Percentiles rank a stretch among this genome's conserved stretches.
Conservation (phyloP, 2,797 vertebrate genomes). For the Schizothorax lantsangensis region DNA sequence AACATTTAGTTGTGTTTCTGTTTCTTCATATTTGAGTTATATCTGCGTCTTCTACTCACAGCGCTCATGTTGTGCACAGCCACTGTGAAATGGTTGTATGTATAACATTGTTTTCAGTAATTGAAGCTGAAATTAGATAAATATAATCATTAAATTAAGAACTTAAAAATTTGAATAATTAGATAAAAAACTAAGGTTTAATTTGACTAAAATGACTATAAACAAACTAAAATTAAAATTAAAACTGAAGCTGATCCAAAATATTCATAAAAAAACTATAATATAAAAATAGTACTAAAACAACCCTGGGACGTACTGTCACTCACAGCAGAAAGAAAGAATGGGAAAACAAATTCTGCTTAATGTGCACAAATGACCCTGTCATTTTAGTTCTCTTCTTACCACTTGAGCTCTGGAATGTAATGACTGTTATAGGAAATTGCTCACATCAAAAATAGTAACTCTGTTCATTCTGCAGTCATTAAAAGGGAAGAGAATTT, state of each 20-base stretch:
- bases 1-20: background rate
- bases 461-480: background rate
- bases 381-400: background rate
- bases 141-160: background rate
- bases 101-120: background rate
- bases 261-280: background rate
- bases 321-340: background rate
- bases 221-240: background rate
- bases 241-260: background rate
- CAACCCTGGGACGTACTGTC: background rate
- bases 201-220: background rate
- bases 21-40: background rate
- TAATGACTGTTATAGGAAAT: background rate
- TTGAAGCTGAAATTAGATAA: background rate
- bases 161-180: background rate
- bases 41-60: background rate
- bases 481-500: background rate
- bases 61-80: background rate
- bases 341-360: background rate
- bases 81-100: background rate
- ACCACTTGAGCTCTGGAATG: background rate
- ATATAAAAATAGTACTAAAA: background rate
- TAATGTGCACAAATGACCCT: background rate
- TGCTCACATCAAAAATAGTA: constrained; percentile 3
- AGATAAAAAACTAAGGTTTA: no score